phyloP scores from a whole-genome alignment of 2,113 vertebrate species.

The Hemiprocne comata region DNA sequence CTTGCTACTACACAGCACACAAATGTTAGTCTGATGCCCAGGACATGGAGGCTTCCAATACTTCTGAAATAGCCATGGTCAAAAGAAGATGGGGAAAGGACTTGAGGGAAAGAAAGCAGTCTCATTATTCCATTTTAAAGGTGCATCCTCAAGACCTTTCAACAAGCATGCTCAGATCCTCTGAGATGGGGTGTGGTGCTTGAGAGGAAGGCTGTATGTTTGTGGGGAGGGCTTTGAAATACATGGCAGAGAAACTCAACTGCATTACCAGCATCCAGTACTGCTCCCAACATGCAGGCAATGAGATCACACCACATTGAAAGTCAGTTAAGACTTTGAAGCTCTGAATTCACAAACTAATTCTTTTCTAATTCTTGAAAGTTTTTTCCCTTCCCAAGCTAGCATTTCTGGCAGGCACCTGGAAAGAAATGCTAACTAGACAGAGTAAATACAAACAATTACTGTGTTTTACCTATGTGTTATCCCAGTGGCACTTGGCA shows the following conservation, averaged over 20 bases:
- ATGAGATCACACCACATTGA: conserved; percentile 11
- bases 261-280: neutral
- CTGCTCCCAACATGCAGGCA: neutral
- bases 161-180: neutral
- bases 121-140: neutral
- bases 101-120: neutral
- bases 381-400: neutral
- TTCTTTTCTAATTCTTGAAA: too few species aligned
- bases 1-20: neutral
- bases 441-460: conserved; percentile 67
- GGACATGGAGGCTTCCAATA: neutral
- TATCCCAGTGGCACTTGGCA: conserved; percentile 60
- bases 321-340: conserved; percentile 44
- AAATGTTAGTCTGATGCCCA: neutral
- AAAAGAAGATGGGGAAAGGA: neutral
- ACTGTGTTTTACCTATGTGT: conserved; percentile 33
- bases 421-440: conserved; percentile 59
- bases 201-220: neutral
- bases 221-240: neutral
- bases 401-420: conserved; percentile 32
- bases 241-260: neutral
- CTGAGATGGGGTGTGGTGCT: neutral
- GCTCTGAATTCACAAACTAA: conserved; percentile 7
- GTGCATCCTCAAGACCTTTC: neutral
- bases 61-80: neutral